Evolutionary conservation across 2,888 invertebrate species (phyloP).

Genomic region (Ophion ventricosus): DNA sequence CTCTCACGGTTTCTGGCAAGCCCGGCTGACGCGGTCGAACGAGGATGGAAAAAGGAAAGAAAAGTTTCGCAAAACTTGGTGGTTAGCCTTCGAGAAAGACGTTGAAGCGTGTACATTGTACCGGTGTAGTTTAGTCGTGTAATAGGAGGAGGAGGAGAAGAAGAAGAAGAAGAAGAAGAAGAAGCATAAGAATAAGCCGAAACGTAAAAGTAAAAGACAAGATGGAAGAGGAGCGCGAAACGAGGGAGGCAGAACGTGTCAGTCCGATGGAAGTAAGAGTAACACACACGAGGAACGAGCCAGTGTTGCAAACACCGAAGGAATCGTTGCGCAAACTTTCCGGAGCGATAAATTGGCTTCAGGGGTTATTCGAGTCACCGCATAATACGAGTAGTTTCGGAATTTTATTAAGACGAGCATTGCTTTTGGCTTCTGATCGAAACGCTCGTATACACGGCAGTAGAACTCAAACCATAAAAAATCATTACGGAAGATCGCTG

Average conservation of each 20-base stretch:
- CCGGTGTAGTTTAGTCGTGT: slow-evolving; percentile 49
- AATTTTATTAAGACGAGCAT: slow-evolving; percentile 1
- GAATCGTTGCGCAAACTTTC: slow-evolving; percentile 32
- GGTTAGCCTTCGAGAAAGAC: slow-evolving; percentile 50
- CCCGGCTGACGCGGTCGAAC: slow-evolving; percentile 20
- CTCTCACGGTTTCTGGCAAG: slow-evolving; percentile 55
- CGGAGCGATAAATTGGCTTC: slow-evolving; percentile 6
- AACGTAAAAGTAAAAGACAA: slow-evolving; percentile 56
- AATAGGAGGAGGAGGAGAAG: slow-evolving; percentile 51
- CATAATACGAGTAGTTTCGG: neutral
- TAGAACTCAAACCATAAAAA: neutral
- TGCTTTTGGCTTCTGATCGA: neutral
- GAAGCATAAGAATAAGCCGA: slow-evolving; percentile 49
- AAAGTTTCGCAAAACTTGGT: slow-evolving; percentile 63
- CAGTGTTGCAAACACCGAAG: neutral
- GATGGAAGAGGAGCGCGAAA: slow-evolving; percentile 17
- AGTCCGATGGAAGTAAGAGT: neutral
- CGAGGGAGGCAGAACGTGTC: slow-evolving; percentile 21
- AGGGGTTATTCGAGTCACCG: slow-evolving; percentile 15
- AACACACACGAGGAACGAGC: neutral
- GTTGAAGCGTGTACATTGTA: slow-evolving; percentile 52
- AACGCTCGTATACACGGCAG: neutral
- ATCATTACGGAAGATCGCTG: neutral
- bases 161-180: slow-evolving; percentile 48
- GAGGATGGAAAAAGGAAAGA: slow-evolving; percentile 8